Percentiles rank a stretch among this genome's conserved stretches.
Evolutionary conservation across 2,888 invertebrate species (phyloP).

Genomic region (Xestia sexstrigata): DNA sequence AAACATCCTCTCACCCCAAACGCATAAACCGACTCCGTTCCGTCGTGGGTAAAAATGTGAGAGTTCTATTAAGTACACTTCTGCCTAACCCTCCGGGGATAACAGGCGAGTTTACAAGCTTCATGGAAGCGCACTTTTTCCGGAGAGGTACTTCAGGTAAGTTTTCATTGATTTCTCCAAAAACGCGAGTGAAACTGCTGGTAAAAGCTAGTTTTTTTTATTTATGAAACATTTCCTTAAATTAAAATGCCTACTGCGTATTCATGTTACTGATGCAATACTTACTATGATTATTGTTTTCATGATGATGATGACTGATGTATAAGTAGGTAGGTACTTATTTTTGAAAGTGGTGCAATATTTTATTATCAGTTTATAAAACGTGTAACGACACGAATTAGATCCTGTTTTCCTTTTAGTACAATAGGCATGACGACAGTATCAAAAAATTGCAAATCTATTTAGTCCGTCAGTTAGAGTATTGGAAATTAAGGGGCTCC

Average conservation of each 20-base stretch:
- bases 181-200: not conserved
- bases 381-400: not conserved
- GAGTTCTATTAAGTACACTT: too few relatives aligned
- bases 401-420: too few relatives aligned
- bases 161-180: not conserved
- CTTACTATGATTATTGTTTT: not conserved
- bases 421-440: too few relatives aligned
- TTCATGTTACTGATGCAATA: not conserved
- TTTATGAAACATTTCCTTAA: not conserved
- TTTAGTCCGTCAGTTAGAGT: too few relatives aligned
- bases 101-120: not conserved
- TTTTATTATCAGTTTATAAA: constrained; percentile 5
- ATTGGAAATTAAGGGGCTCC: too few relatives aligned
- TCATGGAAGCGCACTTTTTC: not conserved
- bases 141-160: not conserved
- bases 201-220: not conserved
- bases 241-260: not conserved
- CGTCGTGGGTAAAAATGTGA: too few relatives aligned
- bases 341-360: constrained; percentile 5
- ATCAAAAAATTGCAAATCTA: too few relatives aligned
- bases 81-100: not conserved
- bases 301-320: not conserved
- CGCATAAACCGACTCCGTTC: too few relatives aligned
- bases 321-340: not conserved
- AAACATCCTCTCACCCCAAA: too few relatives aligned